Evolutionary conservation across 2,113 vertebrate genomes (phyloP).

Genomic region (Phrynosoma blainvillii): DNA sequence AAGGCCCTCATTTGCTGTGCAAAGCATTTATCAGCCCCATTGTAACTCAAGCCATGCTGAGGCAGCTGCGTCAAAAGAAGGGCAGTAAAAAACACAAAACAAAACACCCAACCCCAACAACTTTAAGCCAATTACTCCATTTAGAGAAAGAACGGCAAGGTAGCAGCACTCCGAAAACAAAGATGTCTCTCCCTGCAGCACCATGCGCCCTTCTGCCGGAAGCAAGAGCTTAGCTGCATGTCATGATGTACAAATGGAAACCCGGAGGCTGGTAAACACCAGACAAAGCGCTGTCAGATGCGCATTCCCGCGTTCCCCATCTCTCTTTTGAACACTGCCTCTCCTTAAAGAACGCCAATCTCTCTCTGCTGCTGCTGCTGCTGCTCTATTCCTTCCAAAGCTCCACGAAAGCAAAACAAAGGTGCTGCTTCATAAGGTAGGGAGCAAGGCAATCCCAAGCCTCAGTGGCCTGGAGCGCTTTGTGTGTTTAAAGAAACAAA

Average conservation of each 20-base stretch:
- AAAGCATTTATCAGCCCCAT: neutral
- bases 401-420: neutral
- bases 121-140: fast-evolving
- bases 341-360: too few species aligned
- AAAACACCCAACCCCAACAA: too few species aligned
- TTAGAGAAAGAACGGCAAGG: neutral
- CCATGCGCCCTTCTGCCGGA: too few species aligned
- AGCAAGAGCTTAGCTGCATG: neutral
- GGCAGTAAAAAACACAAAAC: neutral
- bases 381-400: neutral
- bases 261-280: neutral
- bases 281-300: neutral
- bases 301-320: too few species aligned
- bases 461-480: neutral
- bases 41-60: fast-evolving
- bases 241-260: neutral
- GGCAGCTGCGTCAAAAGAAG: neutral
- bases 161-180: neutral
- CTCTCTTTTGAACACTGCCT: neutral
- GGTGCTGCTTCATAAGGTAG: neutral
- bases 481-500: too few species aligned
- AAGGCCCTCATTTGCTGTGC: fast-evolving
- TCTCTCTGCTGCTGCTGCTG: neutral
- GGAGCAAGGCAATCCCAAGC: neutral
- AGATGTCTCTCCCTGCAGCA: neutral